These are phyloP conservation scores for Allophyes oxyacanthae DNA, from an alignment of 2,888 invertebrate genomes.

Conservation along the genomic window DNA sequence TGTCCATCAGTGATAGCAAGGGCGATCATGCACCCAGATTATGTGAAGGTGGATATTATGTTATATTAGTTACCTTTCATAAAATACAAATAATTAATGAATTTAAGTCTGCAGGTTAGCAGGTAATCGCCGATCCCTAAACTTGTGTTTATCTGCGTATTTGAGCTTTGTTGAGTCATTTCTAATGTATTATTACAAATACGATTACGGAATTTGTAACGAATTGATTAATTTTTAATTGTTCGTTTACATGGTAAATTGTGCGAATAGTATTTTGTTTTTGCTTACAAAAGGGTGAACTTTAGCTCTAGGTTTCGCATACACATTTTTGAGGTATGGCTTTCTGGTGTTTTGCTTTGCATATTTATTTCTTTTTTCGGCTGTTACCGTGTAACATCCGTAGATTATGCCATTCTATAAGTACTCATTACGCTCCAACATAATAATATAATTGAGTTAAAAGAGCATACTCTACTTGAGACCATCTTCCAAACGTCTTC, in stretches of 20 bases:
- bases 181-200: slow-evolving; percentile 4
- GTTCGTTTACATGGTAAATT: neutral
- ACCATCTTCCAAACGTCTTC: too few species aligned
- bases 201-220: slow-evolving; percentile 26
- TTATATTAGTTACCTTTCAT: slow-evolving; percentile 24
- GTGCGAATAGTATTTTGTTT: neutral
- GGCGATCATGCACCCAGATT: slow-evolving; percentile 50
- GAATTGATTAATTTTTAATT: slow-evolving; percentile 41
- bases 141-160: neutral
- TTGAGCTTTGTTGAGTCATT: slow-evolving; percentile 15
- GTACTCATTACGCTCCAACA: too few species aligned
- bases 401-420: too few species aligned
- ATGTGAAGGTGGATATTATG: slow-evolving; percentile 35
- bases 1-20: slow-evolving; percentile 65
- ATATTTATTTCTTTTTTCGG: too few species aligned
- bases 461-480: too few species aligned
- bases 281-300: slow-evolving; percentile 11
- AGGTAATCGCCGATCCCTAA: neutral
- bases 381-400: too few species aligned
- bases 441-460: too few species aligned
- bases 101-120: too few species aligned
- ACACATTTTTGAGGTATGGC: too few species aligned
- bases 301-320: too few species aligned
- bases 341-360: too few species aligned
- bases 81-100: slow-evolving; percentile 8